phyloP scores from a whole-genome alignment of 2,888 invertebrate species.

The Ochropleura leucogaster region DNA sequence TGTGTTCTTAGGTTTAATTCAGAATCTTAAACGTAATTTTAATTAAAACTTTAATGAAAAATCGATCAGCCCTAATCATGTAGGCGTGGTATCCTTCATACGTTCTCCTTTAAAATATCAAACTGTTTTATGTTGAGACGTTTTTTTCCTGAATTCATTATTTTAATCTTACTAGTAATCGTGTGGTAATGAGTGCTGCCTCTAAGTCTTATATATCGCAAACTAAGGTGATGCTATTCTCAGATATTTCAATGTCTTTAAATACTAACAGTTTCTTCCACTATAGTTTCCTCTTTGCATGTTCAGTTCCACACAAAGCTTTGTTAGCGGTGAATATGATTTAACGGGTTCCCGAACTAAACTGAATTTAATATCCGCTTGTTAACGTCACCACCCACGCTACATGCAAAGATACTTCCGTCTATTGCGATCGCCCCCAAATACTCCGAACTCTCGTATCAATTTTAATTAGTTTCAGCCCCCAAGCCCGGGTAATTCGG shows the following conservation, averaged over 20 bases:
- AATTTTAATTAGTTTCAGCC: slow-evolving; percentile 57
- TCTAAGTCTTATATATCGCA: not conserved
- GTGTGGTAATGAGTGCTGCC: not conserved
- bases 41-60: slow-evolving; percentile 6
- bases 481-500: slow-evolving; percentile 47
- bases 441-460: slow-evolving; percentile 49
- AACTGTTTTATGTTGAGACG: not conserved
- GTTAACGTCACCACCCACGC: slow-evolving; percentile 45
- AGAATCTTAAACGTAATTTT: too few relatives aligned
- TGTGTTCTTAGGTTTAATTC: slow-evolving; percentile 2
- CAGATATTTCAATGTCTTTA: slow-evolving; percentile 1
- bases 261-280: slow-evolving; percentile 9
- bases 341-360: slow-evolving; percentile 54
- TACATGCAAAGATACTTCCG: slow-evolving; percentile 48
- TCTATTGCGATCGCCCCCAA: slow-evolving; percentile 46
- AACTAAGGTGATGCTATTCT: not conserved
- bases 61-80: not conserved
- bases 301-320: slow-evolving; percentile 43
- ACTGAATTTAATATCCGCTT: slow-evolving; percentile 58
- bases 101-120: not conserved
- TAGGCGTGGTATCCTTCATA: not conserved
- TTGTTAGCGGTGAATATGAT: slow-evolving; percentile 51
- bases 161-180: not conserved
- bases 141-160: not conserved
- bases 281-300: slow-evolving; percentile 28